Base-by-base conservation (phyloP, 2,113 vertebrate genomes). In the Onychostoma macrolepis region DNA sequence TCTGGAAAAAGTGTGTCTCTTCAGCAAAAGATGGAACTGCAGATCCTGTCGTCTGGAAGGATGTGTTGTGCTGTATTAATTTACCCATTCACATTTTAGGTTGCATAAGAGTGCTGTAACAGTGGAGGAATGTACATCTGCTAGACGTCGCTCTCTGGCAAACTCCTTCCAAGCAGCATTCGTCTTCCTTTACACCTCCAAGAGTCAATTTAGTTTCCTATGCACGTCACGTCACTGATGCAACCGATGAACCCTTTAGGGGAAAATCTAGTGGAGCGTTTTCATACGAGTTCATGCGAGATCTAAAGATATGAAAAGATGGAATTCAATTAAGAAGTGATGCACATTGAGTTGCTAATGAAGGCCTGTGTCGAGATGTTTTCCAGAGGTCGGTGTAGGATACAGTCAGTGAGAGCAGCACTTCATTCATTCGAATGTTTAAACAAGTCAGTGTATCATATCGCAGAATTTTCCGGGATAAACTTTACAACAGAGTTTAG, bases 121-220 rank as follows among this genome's bases (percentile, higher is more conserved):
- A 85, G 88, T 74, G 90, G 85, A 92, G 92, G 92, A 93, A 94
- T 94, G 92, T 92, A 87, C 91, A 93, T 93, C 91, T 93, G 92
- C 80, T 89, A 90, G 90, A 92, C 90, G 1, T 76, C 85, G 86
- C 85, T 89, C 74, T 74, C 83, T 80, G 45, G 78, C 85, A 43
- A 89, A 87, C 87, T 30, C 74, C 80, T 90, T 81, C 91, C 78
- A 74, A 12, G 24, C 76, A 4, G 12, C 78, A 17, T 6, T 61
- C 21, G 24, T 61, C 78, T 80, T 80, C 78, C 78, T 38, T 21
- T 41, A 26, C 77, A 58, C 56, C 56, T 38, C 38, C 58, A 81
- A 19, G 6, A 38, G 24, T 63, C 53, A 43, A 2, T 63, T 17
- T 41, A 82, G 83, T 92, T 92, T 91, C 90, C 90, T 84, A 87